phyloP scores from a whole-genome alignment of 2,888 invertebrate species.

The Coleophora deauratella region DNA sequence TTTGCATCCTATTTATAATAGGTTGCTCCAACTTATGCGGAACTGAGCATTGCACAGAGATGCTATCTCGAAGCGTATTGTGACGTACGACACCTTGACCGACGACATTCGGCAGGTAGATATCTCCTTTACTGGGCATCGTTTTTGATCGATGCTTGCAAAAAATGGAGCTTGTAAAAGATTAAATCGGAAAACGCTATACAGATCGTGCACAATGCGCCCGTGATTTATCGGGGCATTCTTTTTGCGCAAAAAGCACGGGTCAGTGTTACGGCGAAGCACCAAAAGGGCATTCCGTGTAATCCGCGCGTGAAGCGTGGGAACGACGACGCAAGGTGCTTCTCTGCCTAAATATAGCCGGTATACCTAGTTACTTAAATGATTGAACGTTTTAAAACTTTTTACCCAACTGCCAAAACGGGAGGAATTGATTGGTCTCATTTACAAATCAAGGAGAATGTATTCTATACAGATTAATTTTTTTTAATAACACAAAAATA shows the following conservation, averaged over 20 bases:
- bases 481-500: too few species aligned
- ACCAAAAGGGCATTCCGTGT: slow-evolving; percentile 69
- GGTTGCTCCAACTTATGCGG: slow-evolving; percentile 42
- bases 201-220: slow-evolving; percentile 54
- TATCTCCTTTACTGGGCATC: slow-evolving; percentile 47
- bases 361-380: too few species aligned
- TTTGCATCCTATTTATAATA: not conserved
- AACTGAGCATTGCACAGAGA: slow-evolving; percentile 35
- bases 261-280: slow-evolving; percentile 66
- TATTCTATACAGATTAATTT: too few species aligned
- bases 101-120: slow-evolving; percentile 66
- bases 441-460: too few species aligned
- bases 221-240: slow-evolving; percentile 64
- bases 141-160: slow-evolving; percentile 48
- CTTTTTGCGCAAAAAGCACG: slow-evolving; percentile 68
- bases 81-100: slow-evolving; percentile 67
- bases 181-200: slow-evolving; percentile 52
- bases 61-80: slow-evolving; percentile 52
- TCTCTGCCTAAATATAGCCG: not conserved
- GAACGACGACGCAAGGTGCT: slow-evolving; percentile 34
- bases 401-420: too few species aligned
- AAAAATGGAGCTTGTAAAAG: slow-evolving; percentile 47
- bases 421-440: too few species aligned
- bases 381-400: too few species aligned
- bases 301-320: slow-evolving; percentile 62